Evolutionary conservation across 2,797 vertebrate genomes (phyloP).

Genomic region (Graptemys geographica): DNA sequence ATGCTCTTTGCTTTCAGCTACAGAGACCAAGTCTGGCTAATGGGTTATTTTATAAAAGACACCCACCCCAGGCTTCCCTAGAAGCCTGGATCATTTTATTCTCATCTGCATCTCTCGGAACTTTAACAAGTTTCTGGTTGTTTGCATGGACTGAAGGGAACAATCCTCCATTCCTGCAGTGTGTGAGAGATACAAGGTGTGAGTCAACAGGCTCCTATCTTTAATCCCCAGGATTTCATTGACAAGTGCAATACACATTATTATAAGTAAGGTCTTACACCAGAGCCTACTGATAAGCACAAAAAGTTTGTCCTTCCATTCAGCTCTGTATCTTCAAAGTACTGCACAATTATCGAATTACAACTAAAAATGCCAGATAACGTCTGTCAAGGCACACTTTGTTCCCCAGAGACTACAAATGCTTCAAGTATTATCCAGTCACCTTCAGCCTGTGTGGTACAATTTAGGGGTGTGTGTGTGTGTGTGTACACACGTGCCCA

Average conservation of each 20-base stretch:
- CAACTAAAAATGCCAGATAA: background rate
- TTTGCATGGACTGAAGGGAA: background rate
- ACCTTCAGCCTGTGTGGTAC: background rate
- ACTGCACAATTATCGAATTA: background rate
- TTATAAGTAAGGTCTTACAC: background rate
- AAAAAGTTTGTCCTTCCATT: background rate
- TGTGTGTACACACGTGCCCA: too few species aligned
- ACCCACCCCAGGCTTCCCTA: background rate
- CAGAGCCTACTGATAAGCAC: background rate
- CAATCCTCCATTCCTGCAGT: background rate
- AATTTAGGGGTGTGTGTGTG: background rate
- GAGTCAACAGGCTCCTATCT: background rate
- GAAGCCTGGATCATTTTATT: background rate
- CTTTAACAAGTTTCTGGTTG: background rate
- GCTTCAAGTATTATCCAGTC: background rate
- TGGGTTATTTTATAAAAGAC: background rate
- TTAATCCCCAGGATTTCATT: background rate
- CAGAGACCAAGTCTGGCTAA: background rate
- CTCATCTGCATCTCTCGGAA: background rate
- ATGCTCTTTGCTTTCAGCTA: accelerated
- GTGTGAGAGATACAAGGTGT: background rate
- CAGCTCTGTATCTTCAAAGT: background rate
- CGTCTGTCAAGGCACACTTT: background rate
- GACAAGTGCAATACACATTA: background rate
- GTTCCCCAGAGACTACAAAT: background rate